Percentiles rank a stretch among this genome's conserved stretches.
phyloP scores from a whole-genome alignment of 2,888 invertebrate species.

The Andrena dorsata region DNA sequence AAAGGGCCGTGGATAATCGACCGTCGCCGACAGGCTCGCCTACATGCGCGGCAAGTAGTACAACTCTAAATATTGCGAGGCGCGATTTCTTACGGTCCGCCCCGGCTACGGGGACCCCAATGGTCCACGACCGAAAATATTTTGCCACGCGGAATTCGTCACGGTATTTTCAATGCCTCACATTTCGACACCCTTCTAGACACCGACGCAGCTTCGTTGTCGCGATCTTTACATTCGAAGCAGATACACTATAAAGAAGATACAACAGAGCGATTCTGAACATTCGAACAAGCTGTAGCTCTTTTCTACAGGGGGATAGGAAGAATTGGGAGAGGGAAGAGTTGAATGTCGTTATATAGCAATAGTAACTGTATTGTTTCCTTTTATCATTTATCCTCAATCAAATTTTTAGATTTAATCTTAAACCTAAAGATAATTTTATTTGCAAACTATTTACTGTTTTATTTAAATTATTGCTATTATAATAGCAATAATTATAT shows the following conservation, averaged over 20 bases:
- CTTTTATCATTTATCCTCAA: too few relatives aligned
- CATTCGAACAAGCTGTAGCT: too few relatives aligned
- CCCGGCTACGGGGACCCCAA: conserved; percentile 24
- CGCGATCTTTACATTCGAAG: background rate
- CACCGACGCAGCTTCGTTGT: background rate
- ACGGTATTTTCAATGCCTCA: conserved; percentile 46
- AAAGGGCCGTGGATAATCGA: conserved; percentile 63
- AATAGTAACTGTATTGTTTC: too few relatives aligned
- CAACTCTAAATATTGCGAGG: conserved; percentile 69
- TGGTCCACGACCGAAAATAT: conserved; percentile 70
- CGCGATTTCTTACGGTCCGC: conserved; percentile 72
- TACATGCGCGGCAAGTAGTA: conserved; percentile 57
- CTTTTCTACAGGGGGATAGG: too few relatives aligned
- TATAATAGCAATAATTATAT: too few relatives aligned
- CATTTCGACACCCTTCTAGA: conserved; percentile 6
- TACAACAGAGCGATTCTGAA: too few relatives aligned
- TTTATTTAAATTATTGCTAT: too few relatives aligned
- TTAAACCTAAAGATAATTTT: too few relatives aligned
- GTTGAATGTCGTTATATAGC: too few relatives aligned
- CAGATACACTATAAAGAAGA: background rate
- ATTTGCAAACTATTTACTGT: too few relatives aligned
- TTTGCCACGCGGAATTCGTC: conserved; percentile 72
- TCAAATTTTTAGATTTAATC: too few relatives aligned
- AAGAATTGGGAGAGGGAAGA: too few relatives aligned
- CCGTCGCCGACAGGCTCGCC: conserved; percentile 11